Percentiles rank a stretch among this genome's conserved stretches.
phyloP scores from a whole-genome alignment of 2,113 vertebrate species.

The Dipodomys spectabilis region DNA sequence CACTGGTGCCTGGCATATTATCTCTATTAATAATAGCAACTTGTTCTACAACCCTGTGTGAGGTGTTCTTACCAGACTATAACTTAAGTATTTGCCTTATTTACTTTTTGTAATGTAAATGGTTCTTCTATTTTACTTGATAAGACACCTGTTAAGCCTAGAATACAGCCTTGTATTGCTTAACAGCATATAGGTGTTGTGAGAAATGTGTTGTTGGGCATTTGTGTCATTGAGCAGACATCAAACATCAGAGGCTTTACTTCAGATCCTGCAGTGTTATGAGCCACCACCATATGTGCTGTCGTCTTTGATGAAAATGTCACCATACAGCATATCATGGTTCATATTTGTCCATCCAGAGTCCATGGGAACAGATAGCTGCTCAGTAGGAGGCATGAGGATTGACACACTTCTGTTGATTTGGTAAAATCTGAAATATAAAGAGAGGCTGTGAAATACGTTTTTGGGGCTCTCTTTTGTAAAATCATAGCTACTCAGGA shows the following conservation, averaged over 20 bases:
- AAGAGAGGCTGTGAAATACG: constrained; percentile 19
- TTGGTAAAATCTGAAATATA: not conserved
- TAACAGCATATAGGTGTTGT: not conserved
- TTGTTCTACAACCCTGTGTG: not conserved
- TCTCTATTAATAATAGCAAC: not conserved
- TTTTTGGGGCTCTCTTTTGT: not conserved
- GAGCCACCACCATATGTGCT: not conserved
- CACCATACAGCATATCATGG: not conserved
- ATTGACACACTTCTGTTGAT: not conserved
- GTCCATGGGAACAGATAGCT: not conserved
- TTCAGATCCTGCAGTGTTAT: not conserved
- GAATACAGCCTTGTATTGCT: not conserved
- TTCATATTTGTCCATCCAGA: not conserved
- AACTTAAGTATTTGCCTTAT: not conserved
- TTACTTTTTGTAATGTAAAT: constrained; percentile 1
- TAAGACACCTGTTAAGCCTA: not conserved
- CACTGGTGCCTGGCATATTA: no score
- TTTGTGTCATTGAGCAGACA: not conserved
- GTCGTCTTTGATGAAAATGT: not conserved
- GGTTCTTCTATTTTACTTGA: constrained; percentile 16
- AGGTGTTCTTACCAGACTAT: not conserved
- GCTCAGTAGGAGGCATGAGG: not conserved
- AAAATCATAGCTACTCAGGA: no score
- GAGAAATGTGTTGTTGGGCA: not conserved
- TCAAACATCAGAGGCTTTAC: not conserved